A percentile compares a stretch with the other conserved stretches of the same genome.
Conservation (phyloP, 2,113 vertebrate species). For the Carassius auratus region DNA sequence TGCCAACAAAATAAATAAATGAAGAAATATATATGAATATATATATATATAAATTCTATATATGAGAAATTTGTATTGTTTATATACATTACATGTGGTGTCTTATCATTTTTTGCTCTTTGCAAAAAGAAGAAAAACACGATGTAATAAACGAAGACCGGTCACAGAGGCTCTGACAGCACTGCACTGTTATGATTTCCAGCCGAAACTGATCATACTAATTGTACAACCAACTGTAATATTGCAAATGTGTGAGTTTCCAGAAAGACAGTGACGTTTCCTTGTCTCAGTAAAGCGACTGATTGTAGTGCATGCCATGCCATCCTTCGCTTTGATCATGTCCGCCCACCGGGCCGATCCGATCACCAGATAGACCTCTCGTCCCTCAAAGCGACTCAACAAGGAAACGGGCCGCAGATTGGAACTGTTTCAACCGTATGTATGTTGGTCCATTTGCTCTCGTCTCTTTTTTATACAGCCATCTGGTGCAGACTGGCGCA, state of each 20-base stretch:
- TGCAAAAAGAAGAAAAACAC: conserved; percentile 69
- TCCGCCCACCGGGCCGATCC: conserved; percentile 65
- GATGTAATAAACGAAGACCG: conserved; percentile 68
- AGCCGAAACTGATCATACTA: conserved; percentile 64
- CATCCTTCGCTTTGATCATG: conserved; percentile 62
- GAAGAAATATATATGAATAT: conserved; percentile 49
- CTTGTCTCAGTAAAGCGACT: conserved; percentile 72
- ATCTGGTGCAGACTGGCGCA: conserved; percentile 86
- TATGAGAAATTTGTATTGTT: conserved; percentile 79
- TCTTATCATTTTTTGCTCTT: conserved; percentile 74
- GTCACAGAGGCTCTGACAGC: conserved; percentile 57
- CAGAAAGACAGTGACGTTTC: conserved; percentile 64
- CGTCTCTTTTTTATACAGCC: conserved; percentile 76
- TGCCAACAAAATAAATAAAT: conserved; percentile 64
- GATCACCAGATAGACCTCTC: conserved; percentile 61
- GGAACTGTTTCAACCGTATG: conserved; percentile 71
- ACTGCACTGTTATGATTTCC: conserved; percentile 56
- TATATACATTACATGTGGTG: conserved; percentile 81
- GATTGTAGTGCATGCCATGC: conserved; percentile 81
- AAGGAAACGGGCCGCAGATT: conserved; percentile 68
- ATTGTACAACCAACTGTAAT: conserved; percentile 66
- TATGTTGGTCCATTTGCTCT: conserved; percentile 75
- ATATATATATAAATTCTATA: conserved; percentile 43
- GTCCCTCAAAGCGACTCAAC: conserved; percentile 42
- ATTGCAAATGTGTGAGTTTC: conserved; percentile 61